Evolutionary conservation across 2,888 invertebrate genomes (phyloP).

Genomic region (Didymodactylos carnosus): DNA sequence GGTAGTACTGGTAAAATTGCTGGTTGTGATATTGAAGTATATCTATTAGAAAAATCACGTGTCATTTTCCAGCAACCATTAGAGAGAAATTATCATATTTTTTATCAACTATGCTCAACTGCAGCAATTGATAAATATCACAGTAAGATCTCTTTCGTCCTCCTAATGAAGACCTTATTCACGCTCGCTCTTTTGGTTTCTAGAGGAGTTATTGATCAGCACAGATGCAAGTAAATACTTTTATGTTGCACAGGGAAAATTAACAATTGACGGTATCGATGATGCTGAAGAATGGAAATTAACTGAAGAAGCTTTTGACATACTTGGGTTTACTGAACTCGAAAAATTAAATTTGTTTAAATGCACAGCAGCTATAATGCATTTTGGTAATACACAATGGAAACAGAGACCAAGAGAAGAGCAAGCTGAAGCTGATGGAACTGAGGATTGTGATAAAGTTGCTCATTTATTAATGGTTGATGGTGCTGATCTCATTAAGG

Average conservation of each 20-base stretch:
- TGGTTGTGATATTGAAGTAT: slow-evolving; percentile 99
- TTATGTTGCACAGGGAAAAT: slow-evolving; percentile 87
- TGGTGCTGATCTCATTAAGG: slow-evolving; percentile 57
- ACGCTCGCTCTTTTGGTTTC: slow-evolving; percentile 1
- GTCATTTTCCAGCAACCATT: slow-evolving; percentile 85
- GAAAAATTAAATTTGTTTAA: slow-evolving; percentile 93
- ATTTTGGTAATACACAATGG: slow-evolving; percentile 99
- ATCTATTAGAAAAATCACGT: slow-evolving; percentile 98
- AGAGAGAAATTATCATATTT: slow-evolving; percentile 98
- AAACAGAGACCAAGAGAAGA: slow-evolving; percentile 99
- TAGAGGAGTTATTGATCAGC: slow-evolving; percentile 59
- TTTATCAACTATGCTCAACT: slow-evolving; percentile 63
- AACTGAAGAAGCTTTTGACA: slow-evolving; percentile 70
- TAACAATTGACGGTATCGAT: slow-evolving; percentile 74
- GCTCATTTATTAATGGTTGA: slow-evolving; percentile 77
- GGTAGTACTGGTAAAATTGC: slow-evolving; percentile 96
- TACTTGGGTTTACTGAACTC: slow-evolving; percentile 75
- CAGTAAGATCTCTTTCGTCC: slow-evolving; percentile 5
- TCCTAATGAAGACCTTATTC: background rate
- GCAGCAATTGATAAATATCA: slow-evolving; percentile 15
- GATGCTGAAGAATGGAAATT: slow-evolving; percentile 68
- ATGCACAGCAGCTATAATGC: slow-evolving; percentile 93
- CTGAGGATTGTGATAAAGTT: slow-evolving; percentile 51
- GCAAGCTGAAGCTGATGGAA: slow-evolving; percentile 91
- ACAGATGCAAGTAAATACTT: slow-evolving; percentile 57